Base-by-base conservation (phyloP, 1,140 invertebrate genomes). In the Phthorimaea operculella region DNA sequence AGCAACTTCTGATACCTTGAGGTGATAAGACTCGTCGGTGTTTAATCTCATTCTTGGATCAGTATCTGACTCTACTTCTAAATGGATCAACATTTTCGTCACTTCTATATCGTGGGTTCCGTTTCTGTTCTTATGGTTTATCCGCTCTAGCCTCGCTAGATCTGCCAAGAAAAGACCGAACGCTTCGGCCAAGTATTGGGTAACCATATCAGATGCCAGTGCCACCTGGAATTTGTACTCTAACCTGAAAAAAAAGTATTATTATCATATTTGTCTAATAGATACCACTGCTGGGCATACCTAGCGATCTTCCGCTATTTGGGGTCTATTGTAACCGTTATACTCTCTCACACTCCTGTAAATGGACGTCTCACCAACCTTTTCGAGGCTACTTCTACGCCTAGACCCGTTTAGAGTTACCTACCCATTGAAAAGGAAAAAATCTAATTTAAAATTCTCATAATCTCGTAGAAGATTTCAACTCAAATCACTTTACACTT, bases 1-100 rank as follows among this genome's bases (percentile, higher is more conserved):
- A 47, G 79, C 79, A 60, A 85, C 80, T 15, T 86, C 79, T 21
- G 78, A 76, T 4, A 93, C 62, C 14, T 87, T 88, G 1, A 94
- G 59, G 8, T 85, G 87, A 62, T 94, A 95, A 10, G 90, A 88
- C 73, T 95, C 93, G 58, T 93, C 90, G 0, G 90, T 92, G 21
- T 88, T 87, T 14, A 93, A 64, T 33, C 78, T 89, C n/a, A 93
- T 74, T 65, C 83, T 87, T 0, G 87, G 72, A 33, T 88, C 83
- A 2, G 83, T 59, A 12, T 86, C 82, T 52, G 83, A 75, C 51
- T 84, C 79, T 8, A 88, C 70, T 33, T 71, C 77, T 1, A 90
- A 82, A 63, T 87, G 79, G 14, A 90, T 76, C 16, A 79, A 63
- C 47, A 76, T 71, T 55, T 70, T 74, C 54, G 66, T 70, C 6